phyloP scores from a whole-genome alignment of 2,888 invertebrate genomes.

The Drosophila emarginata region DNA sequence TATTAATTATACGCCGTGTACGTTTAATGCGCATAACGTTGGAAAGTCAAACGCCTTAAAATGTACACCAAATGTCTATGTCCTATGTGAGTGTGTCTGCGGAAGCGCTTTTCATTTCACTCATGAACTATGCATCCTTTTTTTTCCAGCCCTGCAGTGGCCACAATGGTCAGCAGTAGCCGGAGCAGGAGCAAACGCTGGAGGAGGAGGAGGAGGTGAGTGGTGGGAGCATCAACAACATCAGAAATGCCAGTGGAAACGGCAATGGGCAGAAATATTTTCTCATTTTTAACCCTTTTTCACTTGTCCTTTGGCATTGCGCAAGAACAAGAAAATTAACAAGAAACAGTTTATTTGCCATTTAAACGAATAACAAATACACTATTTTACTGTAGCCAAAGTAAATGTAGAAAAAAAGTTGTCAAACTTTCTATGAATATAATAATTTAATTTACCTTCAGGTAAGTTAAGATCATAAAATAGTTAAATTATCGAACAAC shows the following conservation, averaged over 20 bases:
- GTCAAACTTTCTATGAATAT: no score
- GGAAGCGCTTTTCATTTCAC: constrained; percentile 67
- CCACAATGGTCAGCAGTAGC: constrained; percentile 66
- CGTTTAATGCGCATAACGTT: constrained; percentile 53
- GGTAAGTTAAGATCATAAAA: no score
- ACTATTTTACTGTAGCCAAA: no score
- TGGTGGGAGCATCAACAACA: constrained; percentile 16
- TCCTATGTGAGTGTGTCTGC: constrained; percentile 20
- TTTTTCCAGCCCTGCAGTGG: constrained; percentile 59
- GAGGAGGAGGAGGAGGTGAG: constrained; percentile 19
- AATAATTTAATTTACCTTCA: no score
- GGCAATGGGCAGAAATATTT: constrained; percentile 24
- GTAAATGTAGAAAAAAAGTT: no score
- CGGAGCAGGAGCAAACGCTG: constrained; percentile 31
- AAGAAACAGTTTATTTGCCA: background rate
- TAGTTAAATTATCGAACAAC: no score
- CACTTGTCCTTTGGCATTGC: constrained; percentile 46
- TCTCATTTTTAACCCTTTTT: constrained; percentile 59
- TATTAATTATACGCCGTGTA: constrained; percentile 77
- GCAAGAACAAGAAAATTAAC: constrained; percentile 30
- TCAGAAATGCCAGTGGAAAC: background rate
- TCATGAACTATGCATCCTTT: constrained; percentile 75
- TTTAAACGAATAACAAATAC: constrained; percentile 11
- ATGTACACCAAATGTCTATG: constrained; percentile 35
- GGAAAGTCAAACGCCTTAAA: constrained; percentile 63